Conservation (phyloP, 2,113 vertebrate species). For the Lophotis ruficrista region DNA sequence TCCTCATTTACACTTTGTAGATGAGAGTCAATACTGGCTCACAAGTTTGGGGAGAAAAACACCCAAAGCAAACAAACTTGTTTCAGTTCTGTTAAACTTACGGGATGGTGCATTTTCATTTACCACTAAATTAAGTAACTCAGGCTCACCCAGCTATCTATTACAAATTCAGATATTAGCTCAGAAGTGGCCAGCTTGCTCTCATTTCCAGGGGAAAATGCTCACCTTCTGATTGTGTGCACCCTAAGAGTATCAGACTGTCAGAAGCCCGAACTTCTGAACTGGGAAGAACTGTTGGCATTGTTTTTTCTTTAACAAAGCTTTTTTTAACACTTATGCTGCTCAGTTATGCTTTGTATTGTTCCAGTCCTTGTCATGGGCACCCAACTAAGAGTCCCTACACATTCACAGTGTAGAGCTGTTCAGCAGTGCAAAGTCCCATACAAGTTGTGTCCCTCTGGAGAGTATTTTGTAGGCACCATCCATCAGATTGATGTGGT, state of each 20-base stretch:
- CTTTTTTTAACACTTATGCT: neutral
- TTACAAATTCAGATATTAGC: neutral
- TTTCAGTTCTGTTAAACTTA: constrained; percentile 46
- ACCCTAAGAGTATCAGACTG: neutral
- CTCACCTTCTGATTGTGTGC: neutral
- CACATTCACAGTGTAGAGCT: neutral
- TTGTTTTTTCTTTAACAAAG: neutral
- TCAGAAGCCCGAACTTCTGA: neutral
- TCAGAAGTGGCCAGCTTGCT: neutral
- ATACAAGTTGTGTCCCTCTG: neutral
- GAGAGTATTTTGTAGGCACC: neutral
- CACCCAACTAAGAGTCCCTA: neutral
- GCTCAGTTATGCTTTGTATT: neutral
- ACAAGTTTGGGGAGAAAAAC: neutral
- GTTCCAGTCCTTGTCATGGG: neutral
- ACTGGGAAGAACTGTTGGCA: neutral
- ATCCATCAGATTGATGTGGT: neutral
- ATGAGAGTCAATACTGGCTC: neutral
- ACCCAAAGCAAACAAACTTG: neutral
- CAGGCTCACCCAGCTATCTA: neutral
- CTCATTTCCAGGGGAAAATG: neutral
- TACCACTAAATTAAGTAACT: neutral
- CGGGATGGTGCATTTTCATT: neutral
- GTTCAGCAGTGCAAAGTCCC: neutral
- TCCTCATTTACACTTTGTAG: neutral